Percentiles rank a stretch among this genome's conserved stretches.
These are phyloP conservation scores for Heteromurus nitidus DNA, from an alignment of 2,888 invertebrate species.

Conservation along the genomic window DNA sequence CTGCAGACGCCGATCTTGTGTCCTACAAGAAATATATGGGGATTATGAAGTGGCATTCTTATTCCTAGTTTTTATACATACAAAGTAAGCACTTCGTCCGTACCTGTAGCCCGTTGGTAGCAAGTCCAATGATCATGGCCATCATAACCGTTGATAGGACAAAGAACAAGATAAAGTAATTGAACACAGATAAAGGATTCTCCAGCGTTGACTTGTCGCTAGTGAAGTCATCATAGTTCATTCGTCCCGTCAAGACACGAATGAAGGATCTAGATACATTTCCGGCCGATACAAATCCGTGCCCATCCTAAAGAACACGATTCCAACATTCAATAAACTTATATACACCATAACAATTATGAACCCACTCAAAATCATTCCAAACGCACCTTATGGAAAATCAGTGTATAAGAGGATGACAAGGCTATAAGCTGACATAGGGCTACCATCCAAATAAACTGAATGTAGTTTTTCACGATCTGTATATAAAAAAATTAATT, in stretches of 20 bases:
- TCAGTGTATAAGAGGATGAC: slow-evolving; percentile 44
- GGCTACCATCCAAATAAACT: slow-evolving; percentile 62
- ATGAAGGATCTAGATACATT: slow-evolving; percentile 40
- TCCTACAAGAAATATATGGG: slow-evolving; percentile 24
- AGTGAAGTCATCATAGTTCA: slow-evolving; percentile 54
- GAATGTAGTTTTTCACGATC: slow-evolving; percentile 59
- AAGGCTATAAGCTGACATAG: slow-evolving; percentile 51
- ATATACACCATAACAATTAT: background rate
- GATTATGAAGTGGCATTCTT: background rate
- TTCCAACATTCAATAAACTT: background rate
- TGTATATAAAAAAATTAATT: slow-evolving; percentile 3
- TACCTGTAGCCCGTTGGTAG: slow-evolving; percentile 40
- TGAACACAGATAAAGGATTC: slow-evolving; percentile 43
- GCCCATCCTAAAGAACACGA: slow-evolving; percentile 15
- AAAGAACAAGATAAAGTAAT: slow-evolving; percentile 45
- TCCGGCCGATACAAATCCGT: slow-evolving; percentile 22
- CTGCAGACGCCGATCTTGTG: slow-evolving; percentile 38
- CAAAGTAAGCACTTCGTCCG: too few relatives aligned
- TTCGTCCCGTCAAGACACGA: slow-evolving; percentile 42
- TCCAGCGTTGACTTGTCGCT: slow-evolving; percentile 30
- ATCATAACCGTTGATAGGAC: slow-evolving; percentile 56
- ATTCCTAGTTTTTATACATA: background rate
- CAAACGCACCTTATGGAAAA: slow-evolving; percentile 47
- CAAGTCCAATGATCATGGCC: slow-evolving; percentile 54
- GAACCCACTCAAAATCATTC: background rate